Evolutionary conservation across 1,140 invertebrate species (phyloP), one percentile per base, ranked within the genome.

Genomic region (Campodea augens): DNA sequence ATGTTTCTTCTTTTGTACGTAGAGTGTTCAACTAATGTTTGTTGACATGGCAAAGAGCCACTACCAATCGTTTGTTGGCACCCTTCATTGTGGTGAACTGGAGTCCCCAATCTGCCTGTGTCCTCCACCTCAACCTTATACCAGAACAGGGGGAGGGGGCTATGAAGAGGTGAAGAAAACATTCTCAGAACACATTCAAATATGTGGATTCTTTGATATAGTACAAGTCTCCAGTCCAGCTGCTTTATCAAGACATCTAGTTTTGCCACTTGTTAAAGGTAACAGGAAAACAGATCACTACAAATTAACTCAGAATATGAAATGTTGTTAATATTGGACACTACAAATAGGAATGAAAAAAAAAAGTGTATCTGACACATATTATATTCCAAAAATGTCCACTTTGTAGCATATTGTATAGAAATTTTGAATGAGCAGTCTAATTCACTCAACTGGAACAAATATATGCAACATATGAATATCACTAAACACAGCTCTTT

Each of bases 171-270:
- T 67, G 0, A 65, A 68, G 44, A 66, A 69, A 44, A 69, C 65
- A 27, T 63, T 84, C 51, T 71, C 73, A n/a, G 70, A 75, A 49
- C 70, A 67, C 18, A 66, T 90, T 43, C 73, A 79, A 57, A 75
- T 90, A 27, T 75, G 77, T 60, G 87, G 87, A 3, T 90, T 88
- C 60, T 66, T 91, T 43, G 72, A 78, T n/a, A 71, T 84, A 1
- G 69, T 70, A 1, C 83, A 89, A 60, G 72, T 89, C 22, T 84
- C 87, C n/a, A 93, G 88, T 52, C 91, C 91, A n/a, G 86, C 85
- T 51, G 80, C 84, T 3, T 67, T 90, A 45, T 93, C 88, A 38
- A 71, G 88, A 22, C 91, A 97, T 65, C 67, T 95, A 38, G 72
- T 96, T 7, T 66, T 96, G 46, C 86, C 90, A 1, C 71, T 69